These are phyloP conservation scores for Cathartes aura DNA, from an alignment of 2,113 vertebrate genomes.

Conservation along the genomic window DNA sequence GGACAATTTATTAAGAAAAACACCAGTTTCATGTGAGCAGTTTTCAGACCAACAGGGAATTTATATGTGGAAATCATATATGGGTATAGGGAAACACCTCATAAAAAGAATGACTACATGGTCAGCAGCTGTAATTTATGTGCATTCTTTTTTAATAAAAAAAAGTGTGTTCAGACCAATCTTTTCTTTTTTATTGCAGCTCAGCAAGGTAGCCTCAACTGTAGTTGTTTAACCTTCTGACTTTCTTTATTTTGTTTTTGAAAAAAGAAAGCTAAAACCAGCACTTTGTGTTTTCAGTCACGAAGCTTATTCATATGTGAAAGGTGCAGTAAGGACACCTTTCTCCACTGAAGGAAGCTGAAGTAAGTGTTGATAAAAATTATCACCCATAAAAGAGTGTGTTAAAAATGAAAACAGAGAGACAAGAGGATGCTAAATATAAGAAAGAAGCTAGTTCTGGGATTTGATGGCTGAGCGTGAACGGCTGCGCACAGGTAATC, in stretches of 20 bases:
- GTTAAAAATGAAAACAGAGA: background rate
- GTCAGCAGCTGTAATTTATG: slow-evolving; percentile 47
- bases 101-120: slow-evolving; percentile 42
- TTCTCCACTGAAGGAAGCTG: background rate
- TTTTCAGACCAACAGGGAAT: slow-evolving; percentile 35
- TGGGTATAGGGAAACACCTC: slow-evolving; percentile 40
- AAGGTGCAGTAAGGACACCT: background rate
- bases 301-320: background rate
- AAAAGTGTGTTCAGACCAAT: background rate
- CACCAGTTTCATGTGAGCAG: background rate
- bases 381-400: background rate
- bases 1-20: slow-evolving; percentile 37
- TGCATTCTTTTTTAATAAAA: slow-evolving; percentile 44
- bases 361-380: background rate
- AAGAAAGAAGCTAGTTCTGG: background rate
- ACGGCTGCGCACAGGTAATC: background rate
- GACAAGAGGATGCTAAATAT: background rate
- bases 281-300: background rate
- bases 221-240: background rate
- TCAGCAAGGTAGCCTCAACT: slow-evolving; percentile 11
- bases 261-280: background rate
- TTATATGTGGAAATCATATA: slow-evolving; percentile 47
- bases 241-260: background rate
- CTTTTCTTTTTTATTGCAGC: background rate
- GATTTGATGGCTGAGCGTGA: background rate